Percentiles rank a stretch among this genome's conserved stretches.
These are phyloP conservation scores for Metridium senile DNA, from an alignment of 92 coral and sea anemone genomes.

Conservation along the genomic window DNA sequence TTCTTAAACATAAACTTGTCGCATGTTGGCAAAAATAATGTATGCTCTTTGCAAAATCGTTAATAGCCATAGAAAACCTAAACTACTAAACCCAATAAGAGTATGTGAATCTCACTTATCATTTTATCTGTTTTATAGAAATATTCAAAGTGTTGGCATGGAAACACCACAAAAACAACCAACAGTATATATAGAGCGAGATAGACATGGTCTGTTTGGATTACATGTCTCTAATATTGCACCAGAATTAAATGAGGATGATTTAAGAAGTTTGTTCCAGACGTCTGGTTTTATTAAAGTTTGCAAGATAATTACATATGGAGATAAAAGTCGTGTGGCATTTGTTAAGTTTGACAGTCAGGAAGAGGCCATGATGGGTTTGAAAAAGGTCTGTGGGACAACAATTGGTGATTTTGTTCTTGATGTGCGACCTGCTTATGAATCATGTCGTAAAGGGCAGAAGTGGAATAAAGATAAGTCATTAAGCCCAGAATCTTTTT, in stretches of 20 bases:
- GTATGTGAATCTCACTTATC: neutral
- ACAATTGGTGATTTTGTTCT: constrained; percentile 25
- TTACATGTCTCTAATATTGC: constrained; percentile 64
- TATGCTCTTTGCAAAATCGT: too few relatives aligned
- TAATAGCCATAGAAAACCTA: too few relatives aligned
- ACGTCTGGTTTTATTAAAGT: constrained; percentile 52
- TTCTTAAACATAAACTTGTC: too few relatives aligned
- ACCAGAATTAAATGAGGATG: constrained; percentile 37
- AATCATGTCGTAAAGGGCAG: neutral
- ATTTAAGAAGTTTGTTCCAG: constrained; percentile 41
- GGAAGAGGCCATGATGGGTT: constrained; percentile 56
- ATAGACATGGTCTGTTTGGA: constrained; percentile 57
- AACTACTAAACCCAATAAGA: too few relatives aligned
- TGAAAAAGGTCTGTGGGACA: constrained; percentile 38
- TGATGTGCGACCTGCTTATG: constrained; percentile 57
- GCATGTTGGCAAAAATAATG: too few relatives aligned
- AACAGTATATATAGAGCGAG: constrained; percentile 47
- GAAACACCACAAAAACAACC: neutral
- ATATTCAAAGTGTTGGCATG: neutral
- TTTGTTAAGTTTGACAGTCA: constrained; percentile 55
- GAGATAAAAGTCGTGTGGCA: constrained; percentile 30
- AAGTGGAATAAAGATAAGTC: neutral
- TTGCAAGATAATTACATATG: constrained; percentile 56
- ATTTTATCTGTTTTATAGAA: neutral
- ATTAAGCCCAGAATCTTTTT: neutral